These are phyloP conservation scores for Bucco capensis DNA, from an alignment of 2,113 vertebrate genomes.

Conservation along the genomic window DNA sequence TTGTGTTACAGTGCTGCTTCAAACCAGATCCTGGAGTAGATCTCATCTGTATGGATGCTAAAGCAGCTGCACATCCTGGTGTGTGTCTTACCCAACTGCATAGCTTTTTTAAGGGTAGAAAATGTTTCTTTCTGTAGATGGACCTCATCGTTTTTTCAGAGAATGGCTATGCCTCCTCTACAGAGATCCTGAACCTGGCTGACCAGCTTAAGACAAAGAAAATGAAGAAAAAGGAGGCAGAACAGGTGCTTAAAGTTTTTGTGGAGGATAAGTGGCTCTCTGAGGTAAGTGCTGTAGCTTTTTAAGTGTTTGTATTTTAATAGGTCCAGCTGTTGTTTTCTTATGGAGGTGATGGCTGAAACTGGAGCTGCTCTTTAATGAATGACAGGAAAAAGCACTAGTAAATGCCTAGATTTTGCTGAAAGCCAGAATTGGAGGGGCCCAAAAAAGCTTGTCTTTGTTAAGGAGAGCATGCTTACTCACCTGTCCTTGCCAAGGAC, in stretches of 20 bases:
- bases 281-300: slow-evolving; percentile 73
- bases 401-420: background rate
- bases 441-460: background rate
- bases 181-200: slow-evolving; percentile 86
- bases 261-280: slow-evolving; percentile 92
- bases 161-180: slow-evolving; percentile 87
- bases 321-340: background rate
- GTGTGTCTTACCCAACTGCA: background rate
- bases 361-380: background rate
- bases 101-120: background rate
- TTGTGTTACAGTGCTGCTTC: background rate
- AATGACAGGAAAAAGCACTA: background rate
- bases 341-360: background rate
- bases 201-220: slow-evolving; percentile 87
- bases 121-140: slow-evolving; percentile 75
- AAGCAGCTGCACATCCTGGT: background rate
- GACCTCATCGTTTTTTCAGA: slow-evolving; percentile 89
- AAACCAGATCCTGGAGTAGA: background rate
- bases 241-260: slow-evolving; percentile 85
- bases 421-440: background rate
- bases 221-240: slow-evolving; percentile 90
- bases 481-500: background rate
- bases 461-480: background rate
- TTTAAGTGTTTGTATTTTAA: background rate
- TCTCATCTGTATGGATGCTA: background rate